Evolutionary conservation across 2,888 invertebrate species (phyloP).

Genomic region (Linyphia triangularis): DNA sequence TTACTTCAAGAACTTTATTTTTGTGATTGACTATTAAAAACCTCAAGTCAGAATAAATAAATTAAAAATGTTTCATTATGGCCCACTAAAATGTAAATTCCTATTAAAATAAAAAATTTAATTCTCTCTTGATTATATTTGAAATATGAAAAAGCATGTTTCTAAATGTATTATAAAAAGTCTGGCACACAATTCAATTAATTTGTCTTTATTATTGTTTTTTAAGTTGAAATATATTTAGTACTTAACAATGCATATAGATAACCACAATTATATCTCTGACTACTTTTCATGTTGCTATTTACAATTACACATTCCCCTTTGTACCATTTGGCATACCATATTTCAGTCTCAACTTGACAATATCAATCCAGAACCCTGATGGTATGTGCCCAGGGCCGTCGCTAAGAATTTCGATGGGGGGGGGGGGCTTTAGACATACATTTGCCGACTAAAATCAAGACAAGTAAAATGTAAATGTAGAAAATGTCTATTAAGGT

Average conservation of each 20-base stretch:
- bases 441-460: too few relatives aligned
- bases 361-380: constrained; percentile 55
- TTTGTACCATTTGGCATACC: neutral
- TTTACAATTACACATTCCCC: neutral
- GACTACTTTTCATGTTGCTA: neutral
- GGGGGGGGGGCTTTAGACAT: too few relatives aligned
- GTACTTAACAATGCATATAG: too few relatives aligned
- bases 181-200: neutral
- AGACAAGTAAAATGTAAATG: too few relatives aligned
- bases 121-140: too few relatives aligned
- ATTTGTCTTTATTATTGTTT: neutral
- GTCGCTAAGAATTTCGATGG: too few relatives aligned
- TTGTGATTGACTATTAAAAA: neutral
- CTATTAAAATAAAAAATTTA: too few relatives aligned
- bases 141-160: too few relatives aligned
- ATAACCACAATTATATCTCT: neutral
- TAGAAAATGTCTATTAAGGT: too few relatives aligned
- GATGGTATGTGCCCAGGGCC: too few relatives aligned
- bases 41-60: neutral
- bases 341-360: constrained; percentile 70
- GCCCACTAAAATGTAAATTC: too few relatives aligned
- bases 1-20: neutral
- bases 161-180: too few relatives aligned
- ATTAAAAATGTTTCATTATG: neutral
- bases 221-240: neutral